Percentiles rank a stretch among this genome's conserved stretches.
Evolutionary conservation across 2,113 vertebrate species (phyloP).

Genomic region (Misgurnus mizolepis): DNA sequence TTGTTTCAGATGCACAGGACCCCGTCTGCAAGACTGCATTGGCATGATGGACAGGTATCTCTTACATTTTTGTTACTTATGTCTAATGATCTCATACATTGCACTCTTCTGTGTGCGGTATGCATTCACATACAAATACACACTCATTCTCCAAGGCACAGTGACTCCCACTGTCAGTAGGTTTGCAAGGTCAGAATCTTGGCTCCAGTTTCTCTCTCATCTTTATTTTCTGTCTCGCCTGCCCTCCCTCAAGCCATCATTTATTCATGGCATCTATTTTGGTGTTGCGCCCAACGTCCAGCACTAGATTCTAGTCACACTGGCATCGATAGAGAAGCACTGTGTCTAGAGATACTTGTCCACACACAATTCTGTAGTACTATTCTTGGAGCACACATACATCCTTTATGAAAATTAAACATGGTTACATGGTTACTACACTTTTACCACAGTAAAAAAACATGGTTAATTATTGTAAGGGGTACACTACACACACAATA

Average conservation of each 20-base stretch:
- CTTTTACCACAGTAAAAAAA: too few species aligned
- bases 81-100: neutral
- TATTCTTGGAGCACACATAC: neutral
- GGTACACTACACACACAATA: too few species aligned
- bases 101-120: neutral
- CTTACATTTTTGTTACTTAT: neutral
- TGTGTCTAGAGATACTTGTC: constrained; percentile 18
- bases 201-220: constrained; percentile 22
- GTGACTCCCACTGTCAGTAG: constrained; percentile 3
- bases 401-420: too few species aligned
- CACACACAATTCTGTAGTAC: neutral
- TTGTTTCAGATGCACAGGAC: constrained; percentile 86
- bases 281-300: constrained; percentile 13
- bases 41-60: constrained; percentile 96
- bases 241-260: constrained; percentile 15
- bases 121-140: neutral
- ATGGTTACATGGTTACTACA: too few species aligned
- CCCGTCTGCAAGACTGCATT: constrained; percentile 92
- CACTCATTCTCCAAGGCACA: constrained; percentile 3
- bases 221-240: constrained; percentile 19
- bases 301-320: constrained; percentile 28
- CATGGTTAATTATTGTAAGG: too few species aligned
- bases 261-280: constrained; percentile 36
- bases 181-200: constrained; percentile 27
- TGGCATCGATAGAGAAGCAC: constrained; percentile 18